phyloP scores from a whole-genome alignment of 2,797 vertebrate species.

The Melanogrammus aeglefinus region DNA sequence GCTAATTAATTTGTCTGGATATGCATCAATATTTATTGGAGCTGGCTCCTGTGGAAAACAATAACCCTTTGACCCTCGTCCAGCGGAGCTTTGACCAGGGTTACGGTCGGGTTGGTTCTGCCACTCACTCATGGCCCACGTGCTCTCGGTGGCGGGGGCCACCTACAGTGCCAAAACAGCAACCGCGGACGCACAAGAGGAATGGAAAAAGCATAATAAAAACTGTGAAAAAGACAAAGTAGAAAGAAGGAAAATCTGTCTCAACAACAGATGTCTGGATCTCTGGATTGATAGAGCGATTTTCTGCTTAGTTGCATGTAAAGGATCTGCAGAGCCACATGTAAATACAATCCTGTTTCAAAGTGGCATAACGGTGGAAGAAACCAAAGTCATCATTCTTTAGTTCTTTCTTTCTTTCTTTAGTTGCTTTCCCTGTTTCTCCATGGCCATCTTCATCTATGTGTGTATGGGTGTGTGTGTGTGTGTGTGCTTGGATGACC shows the following conservation, averaged over 20 bases:
- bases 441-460: not conserved
- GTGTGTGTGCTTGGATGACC: slow-evolving; percentile 15
- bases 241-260: not conserved
- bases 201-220: not conserved
- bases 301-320: not conserved
- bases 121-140: not conserved
- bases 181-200: not conserved
- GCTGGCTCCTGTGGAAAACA: slow-evolving; percentile 36
- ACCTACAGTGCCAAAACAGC: not conserved
- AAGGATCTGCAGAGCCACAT: not conserved
- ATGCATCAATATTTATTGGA: slow-evolving; percentile 54
- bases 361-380: not conserved
- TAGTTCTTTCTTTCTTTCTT: not conserved
- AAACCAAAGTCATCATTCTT: not conserved
- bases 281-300: not conserved
- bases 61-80: slow-evolving; percentile 42
- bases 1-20: slow-evolving; percentile 50
- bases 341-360: not conserved
- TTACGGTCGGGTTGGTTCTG: not conserved
- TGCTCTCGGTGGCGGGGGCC: not conserved
- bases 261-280: not conserved
- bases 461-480: slow-evolving; percentile 11
- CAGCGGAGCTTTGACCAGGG: not conserved
- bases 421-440: not conserved
- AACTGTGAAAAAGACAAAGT: not conserved